A percentile compares a stretch with the other conserved stretches of the same genome.
These are phyloP conservation scores for Alexandromys oeconomus DNA, from an alignment of 2,797 vertebrate species.

Conservation along the genomic window DNA sequence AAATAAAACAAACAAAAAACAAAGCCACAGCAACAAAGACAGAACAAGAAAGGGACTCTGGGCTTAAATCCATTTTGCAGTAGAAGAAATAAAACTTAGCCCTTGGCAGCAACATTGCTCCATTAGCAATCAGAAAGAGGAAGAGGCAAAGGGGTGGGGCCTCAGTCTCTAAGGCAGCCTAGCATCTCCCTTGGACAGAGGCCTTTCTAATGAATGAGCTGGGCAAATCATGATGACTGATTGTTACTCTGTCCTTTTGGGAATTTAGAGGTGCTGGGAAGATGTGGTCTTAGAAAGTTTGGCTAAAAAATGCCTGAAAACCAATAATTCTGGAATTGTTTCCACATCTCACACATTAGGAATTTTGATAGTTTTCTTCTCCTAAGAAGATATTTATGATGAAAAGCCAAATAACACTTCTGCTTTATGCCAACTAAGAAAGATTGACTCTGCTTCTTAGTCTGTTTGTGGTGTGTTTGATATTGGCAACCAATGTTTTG, in stretches of 20 bases:
- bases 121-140: background rate
- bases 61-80: background rate
- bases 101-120: background rate
- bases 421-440: constrained; percentile 32
- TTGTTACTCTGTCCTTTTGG: background rate
- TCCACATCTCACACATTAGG: background rate
- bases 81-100: background rate
- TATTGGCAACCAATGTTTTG: constrained; percentile 18
- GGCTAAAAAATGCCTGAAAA: constrained; percentile 11
- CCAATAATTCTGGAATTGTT: background rate
- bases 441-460: constrained; percentile 9
- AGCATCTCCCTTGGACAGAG: background rate
- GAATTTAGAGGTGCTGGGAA: background rate
- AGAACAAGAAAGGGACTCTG: background rate
- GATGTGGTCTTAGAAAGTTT: background rate
- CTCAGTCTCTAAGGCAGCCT: background rate
- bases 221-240: background rate
- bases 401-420: constrained; percentile 39
- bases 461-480: constrained; percentile 11
- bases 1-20: background rate
- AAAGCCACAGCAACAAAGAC: background rate
- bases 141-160: background rate
- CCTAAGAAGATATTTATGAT: constrained; percentile 5
- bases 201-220: background rate
- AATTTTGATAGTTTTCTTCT: constrained; percentile 38